These are phyloP conservation scores for Cydia amplana DNA, from an alignment of 1,140 invertebrate species.

Conservation along the genomic window DNA sequence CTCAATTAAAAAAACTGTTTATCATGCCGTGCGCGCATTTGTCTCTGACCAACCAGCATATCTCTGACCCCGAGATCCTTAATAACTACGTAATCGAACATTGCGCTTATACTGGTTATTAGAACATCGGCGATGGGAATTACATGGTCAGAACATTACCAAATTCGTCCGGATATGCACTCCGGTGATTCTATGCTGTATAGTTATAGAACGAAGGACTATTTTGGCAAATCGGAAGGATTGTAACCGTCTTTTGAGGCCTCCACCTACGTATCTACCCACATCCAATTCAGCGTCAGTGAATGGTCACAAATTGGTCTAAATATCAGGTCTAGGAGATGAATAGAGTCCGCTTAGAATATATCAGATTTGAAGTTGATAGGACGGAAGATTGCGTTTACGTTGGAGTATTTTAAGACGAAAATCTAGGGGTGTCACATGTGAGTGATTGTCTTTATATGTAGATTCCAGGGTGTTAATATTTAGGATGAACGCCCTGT, in stretches of 20 bases:
- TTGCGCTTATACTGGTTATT: background rate
- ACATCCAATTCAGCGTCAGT: constrained; percentile 30
- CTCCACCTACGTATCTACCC: constrained; percentile 24
- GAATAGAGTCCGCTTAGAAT: background rate
- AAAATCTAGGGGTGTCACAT: background rate
- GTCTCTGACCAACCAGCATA: background rate
- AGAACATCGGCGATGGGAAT: background rate
- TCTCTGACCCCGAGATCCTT: background rate
- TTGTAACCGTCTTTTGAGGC: constrained; percentile 21
- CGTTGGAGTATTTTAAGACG: background rate
- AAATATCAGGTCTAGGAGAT: constrained; percentile 16
- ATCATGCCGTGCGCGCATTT: background rate
- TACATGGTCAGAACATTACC: background rate
- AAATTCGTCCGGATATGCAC: background rate
- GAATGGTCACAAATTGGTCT: constrained; percentile 29
- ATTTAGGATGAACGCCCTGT: no score
- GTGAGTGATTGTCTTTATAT: no score
- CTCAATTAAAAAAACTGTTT: background rate
- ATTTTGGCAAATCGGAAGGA: constrained; percentile 1
- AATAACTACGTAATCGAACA: background rate
- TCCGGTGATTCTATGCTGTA: background rate
- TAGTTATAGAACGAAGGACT: background rate
- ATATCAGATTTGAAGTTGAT: background rate
- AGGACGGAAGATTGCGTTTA: background rate
- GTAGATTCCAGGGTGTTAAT: no score